Conservation (phyloP, 2,113 vertebrate genomes). For the Anser brachyrhynchus region DNA sequence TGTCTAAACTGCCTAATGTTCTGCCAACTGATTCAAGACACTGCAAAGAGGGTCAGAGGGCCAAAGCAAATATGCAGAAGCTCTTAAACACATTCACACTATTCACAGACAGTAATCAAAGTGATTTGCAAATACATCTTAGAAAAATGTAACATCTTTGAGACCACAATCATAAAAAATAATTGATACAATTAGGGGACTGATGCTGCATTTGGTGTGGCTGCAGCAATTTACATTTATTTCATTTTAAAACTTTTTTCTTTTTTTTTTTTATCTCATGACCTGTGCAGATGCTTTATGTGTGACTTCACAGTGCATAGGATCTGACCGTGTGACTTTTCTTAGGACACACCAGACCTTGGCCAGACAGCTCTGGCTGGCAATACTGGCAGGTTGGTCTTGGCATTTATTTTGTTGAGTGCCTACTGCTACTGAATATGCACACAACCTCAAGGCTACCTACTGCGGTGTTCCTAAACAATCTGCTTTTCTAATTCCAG, state of each 20-base stretch:
- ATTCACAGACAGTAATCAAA: background rate
- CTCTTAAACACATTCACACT: background rate
- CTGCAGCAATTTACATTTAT: constrained; percentile 52
- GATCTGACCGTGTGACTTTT: background rate
- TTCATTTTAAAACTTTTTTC: constrained; percentile 25
- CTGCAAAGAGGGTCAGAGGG: background rate
- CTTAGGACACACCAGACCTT: background rate
- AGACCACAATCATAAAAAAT: constrained; percentile 53
- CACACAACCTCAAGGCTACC: background rate
- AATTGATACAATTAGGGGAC: constrained; percentile 37
- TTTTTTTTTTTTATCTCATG: background rate
- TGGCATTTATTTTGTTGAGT: fast-evolving
- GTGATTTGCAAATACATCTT: constrained; percentile 36
- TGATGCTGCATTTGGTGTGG: background rate
- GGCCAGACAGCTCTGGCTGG: background rate
- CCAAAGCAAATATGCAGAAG: background rate
- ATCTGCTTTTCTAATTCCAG: constrained; percentile 44
- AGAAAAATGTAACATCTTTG: constrained; percentile 35
- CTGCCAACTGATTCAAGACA: constrained; percentile 4
- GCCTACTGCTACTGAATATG: background rate
- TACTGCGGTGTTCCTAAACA: background rate
- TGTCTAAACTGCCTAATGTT: background rate
- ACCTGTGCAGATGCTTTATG: background rate
- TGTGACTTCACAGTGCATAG: background rate
- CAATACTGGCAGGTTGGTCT: background rate